Conservation (phyloP, 2,888 invertebrate genomes). For the Drosophila tripunctata region DNA sequence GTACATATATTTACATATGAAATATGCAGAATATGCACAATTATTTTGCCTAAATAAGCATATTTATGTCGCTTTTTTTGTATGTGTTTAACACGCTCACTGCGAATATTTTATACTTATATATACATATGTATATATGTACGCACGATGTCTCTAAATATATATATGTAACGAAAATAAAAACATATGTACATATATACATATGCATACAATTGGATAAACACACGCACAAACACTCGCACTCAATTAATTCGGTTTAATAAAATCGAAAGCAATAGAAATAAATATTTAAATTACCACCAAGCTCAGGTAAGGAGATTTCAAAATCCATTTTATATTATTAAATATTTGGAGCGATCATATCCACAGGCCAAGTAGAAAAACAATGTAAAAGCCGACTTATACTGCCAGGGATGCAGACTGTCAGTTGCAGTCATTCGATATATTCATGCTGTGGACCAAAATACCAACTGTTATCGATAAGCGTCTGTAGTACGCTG, state of each 20-base stretch:
- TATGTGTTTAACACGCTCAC: not conserved
- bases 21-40: conserved; percentile 9
- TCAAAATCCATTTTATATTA: conserved; percentile 63
- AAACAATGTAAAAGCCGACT: conserved; percentile 68
- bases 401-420: conserved; percentile 46
- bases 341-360: conserved; percentile 51
- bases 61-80: no score
- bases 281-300: conserved; percentile 60
- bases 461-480: conserved; percentile 1
- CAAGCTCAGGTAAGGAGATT: conserved; percentile 57
- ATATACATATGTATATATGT: conserved; percentile 12
- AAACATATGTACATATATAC: not conserved
- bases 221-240: no score
- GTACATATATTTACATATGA: conserved; percentile 37
- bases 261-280: no score
- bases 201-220: conserved; percentile 4
- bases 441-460: conserved; percentile 14
- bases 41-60: conserved; percentile 10
- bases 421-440: conserved; percentile 16
- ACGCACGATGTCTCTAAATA: conserved; percentile 15
- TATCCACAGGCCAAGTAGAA: conserved; percentile 50
- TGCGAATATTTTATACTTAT: conserved; percentile 19
- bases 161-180: conserved; percentile 16
- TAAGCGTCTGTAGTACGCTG: no score
- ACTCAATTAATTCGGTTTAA: not conserved